These are phyloP conservation scores for Rhyacichthys aspro DNA, from an alignment of 2,797 vertebrate genomes.

Conservation along the genomic window DNA sequence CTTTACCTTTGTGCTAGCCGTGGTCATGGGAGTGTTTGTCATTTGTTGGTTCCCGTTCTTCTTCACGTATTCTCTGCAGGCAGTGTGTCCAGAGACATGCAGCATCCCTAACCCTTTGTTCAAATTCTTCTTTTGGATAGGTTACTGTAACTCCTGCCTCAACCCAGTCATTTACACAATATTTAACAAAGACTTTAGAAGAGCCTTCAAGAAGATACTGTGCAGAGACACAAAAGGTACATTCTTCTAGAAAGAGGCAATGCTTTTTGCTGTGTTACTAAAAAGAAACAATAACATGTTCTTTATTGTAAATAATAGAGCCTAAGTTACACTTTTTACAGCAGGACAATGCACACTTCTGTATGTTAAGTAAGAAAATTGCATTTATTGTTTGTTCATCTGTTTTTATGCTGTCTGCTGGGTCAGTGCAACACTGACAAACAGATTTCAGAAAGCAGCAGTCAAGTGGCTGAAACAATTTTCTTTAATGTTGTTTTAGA, in stretches of 20 bases:
- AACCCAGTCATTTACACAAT: constrained; percentile 90
- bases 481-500: constrained; percentile 52
- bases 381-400: constrained; percentile 2
- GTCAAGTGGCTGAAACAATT: constrained; percentile 50
- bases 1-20: constrained; percentile 87
- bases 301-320: not conserved
- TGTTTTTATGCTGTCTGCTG: constrained; percentile 2
- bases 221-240: constrained; percentile 70
- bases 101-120: constrained; percentile 76
- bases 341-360: constrained; percentile 12
- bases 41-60: constrained; percentile 91
- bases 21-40: constrained; percentile 86
- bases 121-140: constrained; percentile 89
- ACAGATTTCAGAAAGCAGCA: constrained; percentile 29
- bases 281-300: not conserved
- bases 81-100: constrained; percentile 79
- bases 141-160: constrained; percentile 90
- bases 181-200: constrained; percentile 90
- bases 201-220: constrained; percentile 87
- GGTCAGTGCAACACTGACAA: constrained; percentile 13
- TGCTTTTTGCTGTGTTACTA: not conserved
- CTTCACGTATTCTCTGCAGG: constrained; percentile 80
- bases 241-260: constrained; percentile 49
- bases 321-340: constrained; percentile 8
- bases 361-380: constrained; percentile 28